Evolutionary conservation across 2,797 vertebrate genomes (phyloP).

Genomic region (Phrynocephalus guinanensis): DNA sequence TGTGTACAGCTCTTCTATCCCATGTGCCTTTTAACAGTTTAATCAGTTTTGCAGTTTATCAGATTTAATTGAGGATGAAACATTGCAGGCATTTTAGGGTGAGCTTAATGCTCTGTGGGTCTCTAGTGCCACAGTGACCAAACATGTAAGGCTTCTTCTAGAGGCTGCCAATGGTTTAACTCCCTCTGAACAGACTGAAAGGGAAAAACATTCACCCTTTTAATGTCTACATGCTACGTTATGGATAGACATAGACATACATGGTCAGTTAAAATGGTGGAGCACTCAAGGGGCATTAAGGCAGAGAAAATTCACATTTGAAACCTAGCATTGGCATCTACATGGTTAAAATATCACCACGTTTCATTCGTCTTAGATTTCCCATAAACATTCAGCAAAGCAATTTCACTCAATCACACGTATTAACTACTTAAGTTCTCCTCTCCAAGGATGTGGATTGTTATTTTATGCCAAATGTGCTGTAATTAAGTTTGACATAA

Average conservation of each 20-base stretch:
- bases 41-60: background rate
- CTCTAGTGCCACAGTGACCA: background rate
- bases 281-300: background rate
- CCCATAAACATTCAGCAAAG: conserved; percentile 82
- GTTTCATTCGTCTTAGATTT: conserved; percentile 76
- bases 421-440: conserved; percentile 85
- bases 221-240: background rate
- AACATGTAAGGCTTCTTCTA: background rate
- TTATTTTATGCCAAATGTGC: conserved; percentile 98
- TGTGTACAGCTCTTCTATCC: background rate
- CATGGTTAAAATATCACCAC: conserved; percentile 78
- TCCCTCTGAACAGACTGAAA: no score
- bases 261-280: background rate
- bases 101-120: background rate
- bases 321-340: conserved; percentile 41
- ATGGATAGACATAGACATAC: background rate
- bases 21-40: no score
- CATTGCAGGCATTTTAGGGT: background rate
- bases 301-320: rapidly evolving
- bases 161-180: background rate
- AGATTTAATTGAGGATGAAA: background rate
- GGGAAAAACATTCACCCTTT: background rate
- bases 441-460: conserved; percentile 87
- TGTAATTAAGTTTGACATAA: conserved; percentile 99
- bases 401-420: conserved; percentile 82